phyloP scores from a whole-genome alignment of 2,797 vertebrate genomes.

The Eleutherodactylus coqui region DNA sequence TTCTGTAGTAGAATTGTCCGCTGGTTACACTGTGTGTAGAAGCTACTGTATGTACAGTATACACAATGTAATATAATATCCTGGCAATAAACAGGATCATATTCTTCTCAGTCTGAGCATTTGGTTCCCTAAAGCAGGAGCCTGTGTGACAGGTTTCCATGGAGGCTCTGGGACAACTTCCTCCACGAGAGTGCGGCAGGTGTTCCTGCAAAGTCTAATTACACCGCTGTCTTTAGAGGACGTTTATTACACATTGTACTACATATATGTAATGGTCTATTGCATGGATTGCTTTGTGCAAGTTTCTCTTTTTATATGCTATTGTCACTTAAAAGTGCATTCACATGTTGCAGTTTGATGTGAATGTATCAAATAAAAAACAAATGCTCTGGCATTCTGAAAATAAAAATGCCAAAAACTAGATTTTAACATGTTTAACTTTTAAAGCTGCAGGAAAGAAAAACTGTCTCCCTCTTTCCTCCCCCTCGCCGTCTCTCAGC shows the following conservation, averaged over 20 bases:
- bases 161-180: slow-evolving; percentile 11
- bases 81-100: not conserved
- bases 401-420: no score
- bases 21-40: not conserved
- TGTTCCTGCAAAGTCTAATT: not conserved
- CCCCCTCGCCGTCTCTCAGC: no score
- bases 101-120: not conserved
- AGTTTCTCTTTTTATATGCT: not conserved
- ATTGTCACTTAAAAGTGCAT: not conserved
- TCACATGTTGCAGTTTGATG: no score
- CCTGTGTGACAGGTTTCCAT: not conserved
- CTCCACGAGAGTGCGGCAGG: not conserved
- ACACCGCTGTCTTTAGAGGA: not conserved
- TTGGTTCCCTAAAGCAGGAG: not conserved
- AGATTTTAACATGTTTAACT: no score
- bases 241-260: not conserved
- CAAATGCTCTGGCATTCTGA: no score
- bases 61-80: not conserved
- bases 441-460: no score
- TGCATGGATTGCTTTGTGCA: not conserved
- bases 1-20: not conserved
- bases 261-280: not conserved
- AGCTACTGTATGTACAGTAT: no score
- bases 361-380: no score
- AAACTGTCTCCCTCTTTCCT: no score